phyloP scores from a whole-genome alignment of 2,888 invertebrate species.

The Eupsilia transversa region DNA sequence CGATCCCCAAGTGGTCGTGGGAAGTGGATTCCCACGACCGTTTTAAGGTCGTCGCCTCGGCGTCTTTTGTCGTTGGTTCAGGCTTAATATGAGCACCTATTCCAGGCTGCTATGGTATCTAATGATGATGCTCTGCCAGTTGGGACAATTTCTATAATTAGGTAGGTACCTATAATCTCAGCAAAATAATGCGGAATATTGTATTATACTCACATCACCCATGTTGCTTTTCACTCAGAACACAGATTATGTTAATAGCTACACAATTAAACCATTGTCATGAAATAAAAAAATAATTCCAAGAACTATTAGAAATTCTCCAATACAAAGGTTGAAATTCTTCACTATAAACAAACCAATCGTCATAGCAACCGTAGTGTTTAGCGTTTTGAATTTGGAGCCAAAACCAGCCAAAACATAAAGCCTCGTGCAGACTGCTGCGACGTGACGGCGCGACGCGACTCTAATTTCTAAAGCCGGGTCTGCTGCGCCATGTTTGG shows the following conservation, averaged over 20 bases:
- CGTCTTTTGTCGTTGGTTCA: background rate
- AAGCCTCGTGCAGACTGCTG: no score
- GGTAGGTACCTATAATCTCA: no score
- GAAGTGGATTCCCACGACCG: background rate
- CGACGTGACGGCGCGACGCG: no score
- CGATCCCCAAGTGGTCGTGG: background rate
- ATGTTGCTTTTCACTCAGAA: conserved; percentile 63
- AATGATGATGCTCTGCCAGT: background rate
- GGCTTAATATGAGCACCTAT: background rate
- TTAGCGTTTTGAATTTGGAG: conserved; percentile 51
- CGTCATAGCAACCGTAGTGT: conserved; percentile 50
- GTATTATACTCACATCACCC: conserved; percentile 80
- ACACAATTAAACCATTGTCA: conserved; percentile 43
- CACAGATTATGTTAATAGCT: conserved; percentile 4
- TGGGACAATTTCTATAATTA: background rate
- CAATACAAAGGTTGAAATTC: conserved; percentile 28
- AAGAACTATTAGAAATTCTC: conserved; percentile 19
- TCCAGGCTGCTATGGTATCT: background rate
- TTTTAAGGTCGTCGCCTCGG: no score
- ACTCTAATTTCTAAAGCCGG: no score
- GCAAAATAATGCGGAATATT: conserved; percentile 2
- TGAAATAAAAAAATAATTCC: conserved; percentile 31
- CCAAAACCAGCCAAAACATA: no score
- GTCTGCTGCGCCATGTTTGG: no score
- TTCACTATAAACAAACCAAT: conserved; percentile 51